Conservation (phyloP, 2,888 invertebrate species). For the Arrhopalites spinosus region DNA sequence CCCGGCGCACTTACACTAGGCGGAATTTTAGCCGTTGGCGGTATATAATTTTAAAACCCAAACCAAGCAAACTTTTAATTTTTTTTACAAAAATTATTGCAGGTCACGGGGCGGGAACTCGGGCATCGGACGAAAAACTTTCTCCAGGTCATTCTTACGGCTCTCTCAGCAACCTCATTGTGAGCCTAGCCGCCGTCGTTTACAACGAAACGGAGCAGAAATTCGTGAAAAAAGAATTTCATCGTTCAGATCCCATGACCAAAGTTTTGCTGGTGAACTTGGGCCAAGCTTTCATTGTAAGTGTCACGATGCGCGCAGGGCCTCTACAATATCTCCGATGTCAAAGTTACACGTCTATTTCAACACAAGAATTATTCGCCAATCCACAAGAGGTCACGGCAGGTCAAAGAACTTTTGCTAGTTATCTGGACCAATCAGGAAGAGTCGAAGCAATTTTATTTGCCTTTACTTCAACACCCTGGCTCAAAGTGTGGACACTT, state of each 20-base stretch:
- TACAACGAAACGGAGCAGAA: neutral
- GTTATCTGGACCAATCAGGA: slow-evolving; percentile 3
- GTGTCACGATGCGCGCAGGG: slow-evolving; percentile 8
- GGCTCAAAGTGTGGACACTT: slow-evolving; percentile 39
- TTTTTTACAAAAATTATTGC: no score
- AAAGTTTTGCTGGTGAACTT: slow-evolving; percentile 34
- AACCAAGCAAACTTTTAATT: no score
- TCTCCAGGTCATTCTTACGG: neutral
- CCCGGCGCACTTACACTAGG: slow-evolving; percentile 42
- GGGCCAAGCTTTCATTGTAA: slow-evolving; percentile 8
- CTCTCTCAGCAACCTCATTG: slow-evolving; percentile 40
- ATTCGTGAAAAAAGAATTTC: slow-evolving; percentile 40
- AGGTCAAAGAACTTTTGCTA: neutral
- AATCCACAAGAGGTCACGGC: neutral
- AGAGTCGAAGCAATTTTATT: slow-evolving; percentile 18
- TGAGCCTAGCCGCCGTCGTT: slow-evolving; percentile 42
- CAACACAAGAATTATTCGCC: slow-evolving; percentile 7
- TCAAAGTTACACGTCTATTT: slow-evolving; percentile 6
- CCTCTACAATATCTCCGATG: slow-evolving; percentile 8
- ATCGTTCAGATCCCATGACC: slow-evolving; percentile 34
- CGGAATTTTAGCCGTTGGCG: slow-evolving; percentile 40
- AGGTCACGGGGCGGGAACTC: slow-evolving; percentile 38
- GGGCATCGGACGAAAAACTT: neutral
- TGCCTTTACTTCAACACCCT: slow-evolving; percentile 41
- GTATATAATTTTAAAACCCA: no score